Base-by-base conservation (phyloP, 1,140 invertebrate species). In the Solenopsis fugax region DNA sequence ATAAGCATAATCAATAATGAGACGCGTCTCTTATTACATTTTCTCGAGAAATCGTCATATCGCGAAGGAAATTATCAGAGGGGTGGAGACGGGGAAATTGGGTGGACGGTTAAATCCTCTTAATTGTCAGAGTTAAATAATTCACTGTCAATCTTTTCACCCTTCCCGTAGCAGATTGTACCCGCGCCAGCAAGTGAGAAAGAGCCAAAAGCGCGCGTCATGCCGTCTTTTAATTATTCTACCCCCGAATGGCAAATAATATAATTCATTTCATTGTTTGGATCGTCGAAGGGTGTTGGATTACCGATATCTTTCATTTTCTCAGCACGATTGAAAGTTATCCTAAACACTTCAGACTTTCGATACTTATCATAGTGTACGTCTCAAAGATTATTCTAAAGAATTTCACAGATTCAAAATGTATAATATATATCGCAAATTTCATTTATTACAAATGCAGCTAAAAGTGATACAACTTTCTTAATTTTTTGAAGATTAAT, bases 61-160 rank as follows among this genome's bases (percentile, higher is more conserved):
- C 24, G 24, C 48, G 54, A 60, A n/a, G 41, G 5, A 69, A 52
- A 56, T 67, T 76, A 88, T 88, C 54, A 52, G 3, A 50, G 21
- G 24, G 10, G 16, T 56, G 71, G n/a, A n/a, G 52, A 50, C 16
- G 73, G 45, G 50, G 78, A n/a, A 75, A 86, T 34, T 58, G 75
- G 45, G 16, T 12, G 84, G 62, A 88, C 12, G 24, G 50, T 84
- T 77, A 64, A 85, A 86, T 85, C 81, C 89, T 75, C 91, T 93
- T 93, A 92, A 94, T 93, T 93, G 91, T 92, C 91, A 91, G 89
- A 93, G 90, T 91, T 94, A 93, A 94, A 94, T 94, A 94, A 94
- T 94, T 94, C 93, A 94, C 93, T 93, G 94, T 93, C 93, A 94
- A 94, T 94, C 93, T 93, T 93, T 94, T 92, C 92, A 93, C 93